Base-by-base conservation (phyloP, 1,140 invertebrate genomes). In the Onthophagus taurus region DNA sequence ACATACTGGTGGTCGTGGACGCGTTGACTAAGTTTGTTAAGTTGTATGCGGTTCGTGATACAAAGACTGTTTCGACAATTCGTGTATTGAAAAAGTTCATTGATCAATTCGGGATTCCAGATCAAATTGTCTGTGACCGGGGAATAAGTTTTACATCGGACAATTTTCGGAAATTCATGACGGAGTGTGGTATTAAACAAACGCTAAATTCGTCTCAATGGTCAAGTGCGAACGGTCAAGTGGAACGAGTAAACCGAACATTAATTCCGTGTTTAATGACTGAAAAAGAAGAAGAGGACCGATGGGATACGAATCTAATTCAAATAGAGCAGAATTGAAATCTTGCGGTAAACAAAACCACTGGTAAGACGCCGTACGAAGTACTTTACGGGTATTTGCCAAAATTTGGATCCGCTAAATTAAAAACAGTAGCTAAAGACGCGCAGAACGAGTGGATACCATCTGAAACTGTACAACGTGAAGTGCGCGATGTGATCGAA, bases 121-220 rank as follows among this genome's bases (percentile, higher is more conserved):
- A 30, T 8, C 23, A 55, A 6, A 56, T 69, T 17, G 50, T 63
- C 1, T 53, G 46, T 0, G 66, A 69, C 23, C 31, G 54, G 39
- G 63, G 63, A 7, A 54, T 49, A 13, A 36, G 51, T 6, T 65
- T 64, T 38, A 60, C 56, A 0, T 48, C 54, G 0, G 48, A 56
- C n/a, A n/a, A 38, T n/a, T 60, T 65, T 29, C 33, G 43, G 20
- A 34, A 55, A 16, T 54, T 56, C 34, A 55, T 54, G 31, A 17
- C 41, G 7, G 13, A 51, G 6, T 42, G 53, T 7, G 44, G 43
- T 2, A 58, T 65, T 9, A 46, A 46, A 23, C 56, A 62, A n/a
- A 36, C 57, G 0, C 20, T 50, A 14, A 64, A 58, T 44, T 59
- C 58, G 2, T 51, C 63, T 2, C 49, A 49, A 16, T 52, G 50